Evolutionary conservation across 2,797 vertebrate genomes (phyloP), one percentile per base, ranked within the genome.

Genomic region (Molossus alvarezi): DNA sequence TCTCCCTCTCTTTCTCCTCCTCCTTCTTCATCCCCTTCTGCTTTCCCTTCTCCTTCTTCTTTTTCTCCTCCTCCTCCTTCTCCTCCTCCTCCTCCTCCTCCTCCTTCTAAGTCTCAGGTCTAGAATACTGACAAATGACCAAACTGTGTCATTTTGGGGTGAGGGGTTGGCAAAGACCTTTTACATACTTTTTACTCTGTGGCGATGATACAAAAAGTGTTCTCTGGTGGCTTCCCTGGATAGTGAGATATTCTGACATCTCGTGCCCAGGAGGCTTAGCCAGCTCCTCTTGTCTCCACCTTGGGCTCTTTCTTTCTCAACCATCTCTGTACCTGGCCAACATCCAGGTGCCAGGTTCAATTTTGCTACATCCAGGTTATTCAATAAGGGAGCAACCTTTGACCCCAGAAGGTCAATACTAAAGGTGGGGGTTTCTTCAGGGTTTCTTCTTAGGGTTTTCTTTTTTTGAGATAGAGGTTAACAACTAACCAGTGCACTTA

Each of bases 241-340:
- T 1, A 11, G 20, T 20, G 14, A 81, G n/a, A 45, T 0, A 41
- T 2, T 53, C 3, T 6, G 3, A 23, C 69, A 12, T 0, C 2
- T 62, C 9, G 0, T 3, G 4, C 17, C 21, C 15, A 0, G 4
- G 53, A 57, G 53, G 8, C 9, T 9, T 0, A 1, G 37, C 20
- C 29, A 21, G 69, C 8, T 4, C 21, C 2, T 29, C 33, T 3
- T 13, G 75, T 53, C n/a, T 51, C 10, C 37, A 11, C 41, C n/a
- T 0, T 58, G 0, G 3, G 8, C 21, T 69, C 10, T 13, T 17
- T 27, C 51, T 9, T 9, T 20, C 10, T 29, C 45, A 1, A 3
- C 9, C 5, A 9, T 9, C 48, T 51, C 48, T 53, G 67, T 29
- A 12, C 17, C 9, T 17, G 62, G 82, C 14, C 6, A 2, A 18